Conservation (phyloP, 2,113 vertebrate genomes). For the Laterallus jamaicensis region DNA sequence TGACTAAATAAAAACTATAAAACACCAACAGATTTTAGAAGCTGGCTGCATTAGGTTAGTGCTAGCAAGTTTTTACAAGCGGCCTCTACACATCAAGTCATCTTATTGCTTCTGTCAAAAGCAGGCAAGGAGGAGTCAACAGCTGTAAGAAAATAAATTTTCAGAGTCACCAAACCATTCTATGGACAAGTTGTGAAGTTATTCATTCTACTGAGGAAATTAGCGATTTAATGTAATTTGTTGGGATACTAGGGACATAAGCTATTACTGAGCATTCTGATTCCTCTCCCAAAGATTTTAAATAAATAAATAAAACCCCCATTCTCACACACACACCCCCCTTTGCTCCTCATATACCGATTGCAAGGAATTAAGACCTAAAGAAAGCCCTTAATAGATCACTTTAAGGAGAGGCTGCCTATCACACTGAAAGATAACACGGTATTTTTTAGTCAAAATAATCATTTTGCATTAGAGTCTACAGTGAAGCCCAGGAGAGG, state of each 20-base stretch:
- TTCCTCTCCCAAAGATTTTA: background rate
- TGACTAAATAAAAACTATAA: background rate
- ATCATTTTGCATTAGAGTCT: background rate
- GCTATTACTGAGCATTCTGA: background rate
- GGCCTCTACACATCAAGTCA: background rate
- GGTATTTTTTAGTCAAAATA: background rate
- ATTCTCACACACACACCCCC: background rate
- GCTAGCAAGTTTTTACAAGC: background rate
- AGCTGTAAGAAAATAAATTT: background rate
- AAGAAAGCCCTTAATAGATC: background rate
- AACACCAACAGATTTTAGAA: background rate
- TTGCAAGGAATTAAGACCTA: background rate
- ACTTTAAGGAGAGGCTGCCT: background rate
- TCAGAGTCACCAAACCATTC: background rate
- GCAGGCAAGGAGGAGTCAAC: background rate
- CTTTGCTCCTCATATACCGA: background rate
- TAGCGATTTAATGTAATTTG: background rate
- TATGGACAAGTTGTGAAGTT: background rate
- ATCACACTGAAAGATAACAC: background rate
- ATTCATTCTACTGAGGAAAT: background rate
- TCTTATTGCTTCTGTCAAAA: background rate
- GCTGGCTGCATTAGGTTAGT: background rate
- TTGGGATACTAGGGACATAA: background rate
- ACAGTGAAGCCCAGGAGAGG: constrained; percentile 5
- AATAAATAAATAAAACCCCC: background rate